Percentiles rank a stretch among this genome's conserved stretches.
Conservation (phyloP, 1,140 invertebrate genomes). For the Drosophila tani region DNA sequence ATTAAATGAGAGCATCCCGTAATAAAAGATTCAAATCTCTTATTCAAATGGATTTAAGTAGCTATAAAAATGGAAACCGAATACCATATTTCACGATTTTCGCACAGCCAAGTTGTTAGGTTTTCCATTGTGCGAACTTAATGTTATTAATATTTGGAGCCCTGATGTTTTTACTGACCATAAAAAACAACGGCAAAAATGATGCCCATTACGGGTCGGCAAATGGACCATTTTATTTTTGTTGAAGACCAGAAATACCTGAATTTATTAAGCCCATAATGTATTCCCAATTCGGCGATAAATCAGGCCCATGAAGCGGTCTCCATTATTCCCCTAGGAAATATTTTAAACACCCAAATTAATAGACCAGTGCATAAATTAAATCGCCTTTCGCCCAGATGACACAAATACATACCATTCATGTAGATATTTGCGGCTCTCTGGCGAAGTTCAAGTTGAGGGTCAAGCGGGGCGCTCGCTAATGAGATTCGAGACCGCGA, state of each 20-base stretch:
- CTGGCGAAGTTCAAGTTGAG: conserved; percentile 73
- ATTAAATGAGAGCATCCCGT: not conserved
- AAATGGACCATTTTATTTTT: conserved; percentile 6
- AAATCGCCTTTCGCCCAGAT: conserved; percentile 34
- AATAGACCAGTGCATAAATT: conserved; percentile 45
- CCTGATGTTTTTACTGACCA: conserved; percentile 6
- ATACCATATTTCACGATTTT: not conserved
- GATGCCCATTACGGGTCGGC: not conserved
- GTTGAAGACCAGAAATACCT: conserved; percentile 9
- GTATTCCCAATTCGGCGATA: conserved; percentile 20
- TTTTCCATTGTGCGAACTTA: not conserved
- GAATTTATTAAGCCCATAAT: conserved; percentile 15
- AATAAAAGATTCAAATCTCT: not conserved
- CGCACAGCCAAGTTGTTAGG: not conserved
- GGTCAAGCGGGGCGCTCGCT: conserved; percentile 55
- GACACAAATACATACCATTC: conserved; percentile 34
- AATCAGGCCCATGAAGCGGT: conserved; percentile 18
- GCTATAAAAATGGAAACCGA: not conserved
- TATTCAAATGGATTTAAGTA: not conserved
- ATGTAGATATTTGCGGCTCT: conserved; percentile 35
- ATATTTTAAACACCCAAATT: conserved; percentile 30
- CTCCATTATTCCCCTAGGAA: conserved; percentile 13
- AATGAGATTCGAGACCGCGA: conserved; percentile 65
- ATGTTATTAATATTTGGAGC: conserved; percentile 12
- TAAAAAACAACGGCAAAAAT: conserved; percentile 3